Base-by-base conservation (phyloP, 2,888 invertebrate genomes). In the Micoletzkya japonica region DNA sequence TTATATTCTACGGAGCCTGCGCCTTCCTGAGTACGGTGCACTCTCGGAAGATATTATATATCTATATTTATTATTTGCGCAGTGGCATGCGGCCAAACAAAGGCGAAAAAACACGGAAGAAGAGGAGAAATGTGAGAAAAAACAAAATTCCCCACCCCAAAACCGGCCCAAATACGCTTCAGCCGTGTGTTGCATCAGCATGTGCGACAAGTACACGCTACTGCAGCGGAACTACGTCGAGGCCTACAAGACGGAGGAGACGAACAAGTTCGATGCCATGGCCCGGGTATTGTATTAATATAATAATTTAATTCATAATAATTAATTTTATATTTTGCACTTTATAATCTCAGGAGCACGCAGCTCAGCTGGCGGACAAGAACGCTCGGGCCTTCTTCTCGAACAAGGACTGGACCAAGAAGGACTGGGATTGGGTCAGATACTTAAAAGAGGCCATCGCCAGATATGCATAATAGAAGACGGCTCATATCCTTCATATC, bases 121-220 rank as follows among this genome's bases (percentile, higher is more conserved):
- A n/a, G n/a, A n/a, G n/a, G n/a, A n/a, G n/a, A n/a, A n/a, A n/a
- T n/a, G n/a, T n/a, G n/a, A n/a, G n/a, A n/a, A n/a, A n/a, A n/a
- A n/a, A n/a, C n/a, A n/a, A n/a, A n/a, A n/a, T n/a, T n/a, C n/a
- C n/a, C n/a, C n/a, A n/a, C n/a, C n/a, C n/a, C n/a, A n/a, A n/a
- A n/a, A n/a, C n/a, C n/a, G n/a, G n/a, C n/a, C n/a, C n/a, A n/a
- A n/a, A n/a, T 20, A 44, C 20, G 7, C 66, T 75, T 60, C 75
- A 81, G 81, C 75, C 6, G 72, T 79, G 7, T 80, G 81, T 44
- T 76, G 71, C 24, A 73, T 78, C 54, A 75, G 82, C 60, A 79
- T 81, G 77, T 81, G 78, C 63, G 81, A 81, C 72, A 81, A 79
- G 57, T 82, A 81, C 76, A 82, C 82, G 10, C 71, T 81, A 60